Percentiles rank a stretch among this genome's conserved stretches.
Conservation (phyloP, 2,113 vertebrate genomes). For the Phrynosoma platyrhinos region DNA sequence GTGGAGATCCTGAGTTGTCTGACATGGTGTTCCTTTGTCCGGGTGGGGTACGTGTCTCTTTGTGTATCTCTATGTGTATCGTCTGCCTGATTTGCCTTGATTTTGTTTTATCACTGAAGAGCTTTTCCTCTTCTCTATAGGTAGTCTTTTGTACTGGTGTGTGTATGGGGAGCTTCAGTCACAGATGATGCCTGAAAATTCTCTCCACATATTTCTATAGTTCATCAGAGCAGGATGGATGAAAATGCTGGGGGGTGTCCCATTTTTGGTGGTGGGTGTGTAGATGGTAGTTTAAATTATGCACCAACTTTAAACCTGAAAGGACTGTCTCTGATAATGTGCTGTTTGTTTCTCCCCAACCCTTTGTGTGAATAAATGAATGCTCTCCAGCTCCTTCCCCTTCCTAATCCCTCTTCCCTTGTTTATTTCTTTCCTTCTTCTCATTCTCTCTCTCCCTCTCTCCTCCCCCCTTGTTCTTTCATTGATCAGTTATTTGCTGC, state of each 20-base stretch:
- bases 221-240: not conserved
- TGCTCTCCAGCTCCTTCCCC: not conserved
- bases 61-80: not conserved
- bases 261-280: not conserved
- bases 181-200: not conserved
- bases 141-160: not conserved
- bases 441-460: not conserved
- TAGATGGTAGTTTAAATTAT: not conserved
- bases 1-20: not conserved
- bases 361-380: not conserved
- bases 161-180: too few species aligned
- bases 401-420: not conserved
- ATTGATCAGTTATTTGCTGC: not conserved
- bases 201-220: not conserved
- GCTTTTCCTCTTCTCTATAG: not conserved
- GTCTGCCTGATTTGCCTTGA: not conserved
- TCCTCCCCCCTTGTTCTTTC: not conserved
- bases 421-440: not conserved
- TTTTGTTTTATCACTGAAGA: not conserved
- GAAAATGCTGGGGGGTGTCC: not conserved
- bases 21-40: not conserved
- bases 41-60: too few species aligned
- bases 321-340: not conserved
- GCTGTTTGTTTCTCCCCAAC: not conserved
- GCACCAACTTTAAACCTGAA: not conserved